A percentile compares a stretch with the other conserved stretches of the same genome.
Evolutionary conservation across 2,888 invertebrate genomes (phyloP).

Genomic region (Monochamus alternatus): DNA sequence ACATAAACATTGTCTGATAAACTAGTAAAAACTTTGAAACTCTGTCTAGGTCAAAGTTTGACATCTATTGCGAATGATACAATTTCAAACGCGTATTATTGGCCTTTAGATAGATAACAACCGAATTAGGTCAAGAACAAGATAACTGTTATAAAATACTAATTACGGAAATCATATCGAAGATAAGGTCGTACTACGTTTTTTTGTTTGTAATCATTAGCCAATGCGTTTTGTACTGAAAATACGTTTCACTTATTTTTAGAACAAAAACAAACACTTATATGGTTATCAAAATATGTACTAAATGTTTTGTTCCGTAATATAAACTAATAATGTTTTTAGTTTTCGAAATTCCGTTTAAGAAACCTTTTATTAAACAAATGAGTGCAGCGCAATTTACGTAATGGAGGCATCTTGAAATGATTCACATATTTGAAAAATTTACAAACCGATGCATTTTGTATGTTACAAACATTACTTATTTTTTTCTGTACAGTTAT

Average conservation of each 20-base stretch:
- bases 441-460: too few relatives aligned
- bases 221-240: neutral
- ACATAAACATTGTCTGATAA: constrained; percentile 27
- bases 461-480: too few relatives aligned
- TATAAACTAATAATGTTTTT: neutral
- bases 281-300: neutral
- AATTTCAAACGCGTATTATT: constrained; percentile 27
- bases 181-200: constrained; percentile 8
- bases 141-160: constrained; percentile 16
- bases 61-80: constrained; percentile 25
- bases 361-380: too few relatives aligned
- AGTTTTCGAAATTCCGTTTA: too few relatives aligned
- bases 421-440: too few relatives aligned
- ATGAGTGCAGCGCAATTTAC: too few relatives aligned
- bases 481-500: too few relatives aligned
- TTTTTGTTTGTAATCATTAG: constrained; percentile 6
- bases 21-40: constrained; percentile 34
- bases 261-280: constrained; percentile 1
- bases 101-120: constrained; percentile 14
- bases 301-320: neutral
- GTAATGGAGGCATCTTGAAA: too few relatives aligned
- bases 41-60: constrained; percentile 44
- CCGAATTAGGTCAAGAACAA: constrained; percentile 23
- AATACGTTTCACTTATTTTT: constrained; percentile 5
- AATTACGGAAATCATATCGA: constrained; percentile 10